Evolutionary conservation across 2,113 vertebrate genomes (phyloP), one percentile per base, ranked within the genome.

Genomic region (Corythornis madagascariensis): DNA sequence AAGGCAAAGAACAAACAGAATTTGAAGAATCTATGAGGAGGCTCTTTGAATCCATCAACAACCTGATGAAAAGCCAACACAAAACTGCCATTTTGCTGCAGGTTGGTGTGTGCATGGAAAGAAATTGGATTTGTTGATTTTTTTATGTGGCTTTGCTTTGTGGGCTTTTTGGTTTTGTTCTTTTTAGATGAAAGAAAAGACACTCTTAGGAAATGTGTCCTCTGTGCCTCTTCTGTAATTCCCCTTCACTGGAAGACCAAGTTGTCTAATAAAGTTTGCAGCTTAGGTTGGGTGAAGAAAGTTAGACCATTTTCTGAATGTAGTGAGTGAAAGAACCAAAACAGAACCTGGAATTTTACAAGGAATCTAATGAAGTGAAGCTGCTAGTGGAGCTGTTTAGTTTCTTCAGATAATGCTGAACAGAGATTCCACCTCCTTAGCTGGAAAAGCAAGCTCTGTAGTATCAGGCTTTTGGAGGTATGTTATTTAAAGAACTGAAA

Each of bases 31-130:
- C 99, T 12, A 98, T 99, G 97, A 98, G 98, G 88, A 98, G 96
- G 47, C 98, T 99, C 86, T 99, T 99, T 96, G 98, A 99, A 96
- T 99, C 99, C 88, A 99, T 99, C 97, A 99, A 99, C 97, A 99
- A 97, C 74, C 96, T 99, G 96, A 99, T 99, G 99, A 99, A 96
- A 97, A 98, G 98, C 56, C 98, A 99, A 71, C 95, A 98, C 95
- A 98, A 97, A 95, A 99, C 98, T 92, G 98, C 98, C 38, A 98
- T 99, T 91, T 97, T 99, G 89, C 96, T 98, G 90, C 98, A 99
- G 99, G 99, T 99, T 86, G 56, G 97, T 97, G 72, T 96, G 53
- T 53, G 21, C 25, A 48, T 82, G 56, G 17, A 86, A 88, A 57
- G 10, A 59, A 55, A 13, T 16, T 83, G 20, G 13, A 5, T 86